Base-by-base conservation (phyloP, 2,113 vertebrate genomes). In the Oxygymnocypris stewartii region DNA sequence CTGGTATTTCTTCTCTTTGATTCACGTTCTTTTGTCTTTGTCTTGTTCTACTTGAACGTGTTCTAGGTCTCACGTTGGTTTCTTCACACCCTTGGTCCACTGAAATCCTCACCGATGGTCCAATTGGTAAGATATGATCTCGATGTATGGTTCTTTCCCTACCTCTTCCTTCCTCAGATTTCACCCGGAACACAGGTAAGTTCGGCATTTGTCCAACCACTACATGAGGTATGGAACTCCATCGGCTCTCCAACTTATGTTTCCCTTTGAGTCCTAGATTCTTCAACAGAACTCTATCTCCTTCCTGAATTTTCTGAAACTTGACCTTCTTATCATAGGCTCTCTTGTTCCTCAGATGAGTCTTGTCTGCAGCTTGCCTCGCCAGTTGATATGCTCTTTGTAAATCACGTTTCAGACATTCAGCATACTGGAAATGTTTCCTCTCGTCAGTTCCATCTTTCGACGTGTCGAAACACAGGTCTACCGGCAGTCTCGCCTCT, bases 201-300 rank as follows among this genome's bases (percentile, higher is more conserved):
- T 86, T 86, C 3, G 63, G 84, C 12, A 86, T 35, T 14, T 84
- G 80, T 54, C 75, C 88, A 7, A 86, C 75, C 1, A 86, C 85
- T 3, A 86, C 54, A 84, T 88, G 49, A 4, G 85, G 88, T 6
- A 23, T 31, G 13, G 51, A 14, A 35, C 57, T 76, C 85, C 85
- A 88, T 23, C 23, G 14, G 14, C 54, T 83, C 12, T 84, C 37
- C 9, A 88, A 28, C 25, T 88, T 79, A 25, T 88, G 80, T 40
- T 84, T 79, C 1, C 87, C 59, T 86, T 9, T 85, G 4, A 82
- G 9, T 0, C 84, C 87, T 6, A 88, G 57, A n/a, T 85, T 78
- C 47, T 73, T 81, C 2, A 88, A 13, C 1, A 85, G 71, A 6
- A 86, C 84, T 2, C 71, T 0, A 13, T 88, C 84, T n/a, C 87